Percentiles rank a stretch among this genome's conserved stretches.
Evolutionary conservation across 1,140 invertebrate genomes (phyloP).

Genomic region (Drosophila varians): DNA sequence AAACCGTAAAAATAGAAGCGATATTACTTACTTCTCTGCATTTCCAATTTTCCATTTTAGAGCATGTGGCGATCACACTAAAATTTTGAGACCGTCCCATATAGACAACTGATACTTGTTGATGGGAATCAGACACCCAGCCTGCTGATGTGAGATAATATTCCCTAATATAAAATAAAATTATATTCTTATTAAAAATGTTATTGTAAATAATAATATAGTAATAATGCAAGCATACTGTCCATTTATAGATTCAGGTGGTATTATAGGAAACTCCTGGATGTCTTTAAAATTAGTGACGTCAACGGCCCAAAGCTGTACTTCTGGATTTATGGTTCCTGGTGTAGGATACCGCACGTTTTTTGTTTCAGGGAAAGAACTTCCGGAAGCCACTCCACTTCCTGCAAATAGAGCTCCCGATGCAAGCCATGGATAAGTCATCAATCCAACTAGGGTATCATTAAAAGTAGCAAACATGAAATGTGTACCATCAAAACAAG

Average conservation of each 20-base stretch:
- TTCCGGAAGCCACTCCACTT: slow-evolving; percentile 73
- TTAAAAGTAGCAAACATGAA: slow-evolving; percentile 95
- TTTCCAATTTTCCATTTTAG: slow-evolving; percentile 89
- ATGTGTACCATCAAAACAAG: slow-evolving; percentile 90
- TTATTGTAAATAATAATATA: no score
- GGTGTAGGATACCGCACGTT: slow-evolving; percentile 92
- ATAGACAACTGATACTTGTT: slow-evolving; percentile 92
- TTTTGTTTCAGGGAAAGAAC: slow-evolving; percentile 89
- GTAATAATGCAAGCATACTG: slow-evolving; percentile 87
- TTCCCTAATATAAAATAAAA: slow-evolving; percentile 86
- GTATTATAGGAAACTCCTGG: slow-evolving; percentile 87
- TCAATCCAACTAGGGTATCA: slow-evolving; percentile 90
- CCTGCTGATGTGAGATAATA: slow-evolving; percentile 95
- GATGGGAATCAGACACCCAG: slow-evolving; percentile 90
- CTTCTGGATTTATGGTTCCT: slow-evolving; percentile 92
- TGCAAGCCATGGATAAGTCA: slow-evolving; percentile 91
- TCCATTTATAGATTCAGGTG: slow-evolving; percentile 88
- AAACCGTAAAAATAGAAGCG: no score
- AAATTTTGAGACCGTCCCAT: slow-evolving; percentile 96
- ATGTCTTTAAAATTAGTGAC: slow-evolving; percentile 87
- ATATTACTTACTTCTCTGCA: slow-evolving; percentile 89
- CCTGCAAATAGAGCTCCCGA: slow-evolving; percentile 85
- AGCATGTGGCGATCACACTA: slow-evolving; percentile 91
- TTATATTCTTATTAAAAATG: not conserved
- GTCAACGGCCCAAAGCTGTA: slow-evolving; percentile 91